Conservation (phyloP, 2,888 invertebrate species). For the Julus scandinavius region DNA sequence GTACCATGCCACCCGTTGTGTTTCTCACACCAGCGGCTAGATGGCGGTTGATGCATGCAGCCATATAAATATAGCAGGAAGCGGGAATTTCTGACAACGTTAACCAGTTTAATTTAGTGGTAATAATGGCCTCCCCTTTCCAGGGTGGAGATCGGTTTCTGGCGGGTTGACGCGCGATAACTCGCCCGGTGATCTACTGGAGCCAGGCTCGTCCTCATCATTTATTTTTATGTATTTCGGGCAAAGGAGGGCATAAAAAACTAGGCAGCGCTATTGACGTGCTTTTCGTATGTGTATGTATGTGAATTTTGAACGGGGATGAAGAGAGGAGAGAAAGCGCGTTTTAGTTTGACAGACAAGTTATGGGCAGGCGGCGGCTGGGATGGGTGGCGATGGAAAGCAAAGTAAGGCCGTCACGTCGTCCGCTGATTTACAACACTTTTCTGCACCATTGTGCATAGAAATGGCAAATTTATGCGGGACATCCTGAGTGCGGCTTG, state of each 20-base stretch:
- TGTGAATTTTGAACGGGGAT: conserved; percentile 37
- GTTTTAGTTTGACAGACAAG: conserved; percentile 50
- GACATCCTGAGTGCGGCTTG: conserved; percentile 53
- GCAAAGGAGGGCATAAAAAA: neutral
- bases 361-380: conserved; percentile 49
- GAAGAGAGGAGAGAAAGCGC: conserved; percentile 48
- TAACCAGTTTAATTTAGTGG: conserved; percentile 30
- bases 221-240: conserved; percentile 48
- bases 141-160: neutral
- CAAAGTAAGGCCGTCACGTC: conserved; percentile 53
- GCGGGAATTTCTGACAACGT: neutral
- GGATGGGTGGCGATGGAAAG: conserved; percentile 28
- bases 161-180: neutral
- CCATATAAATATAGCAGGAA: too few species aligned
- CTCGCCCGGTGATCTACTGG: conserved; percentile 45
- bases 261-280: conserved; percentile 9
- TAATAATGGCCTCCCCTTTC: neutral
- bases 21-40: neutral
- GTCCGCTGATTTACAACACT: conserved; percentile 58
- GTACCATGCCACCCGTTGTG: too few species aligned
- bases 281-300: neutral
- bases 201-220: conserved; percentile 48
- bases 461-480: conserved; percentile 59
- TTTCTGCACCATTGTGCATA: conserved; percentile 59
- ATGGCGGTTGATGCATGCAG: neutral